A percentile compares a stretch with the other conserved stretches of the same genome.
Conservation (phyloP, 2,888 invertebrate genomes). For the Acleris holmiana region DNA sequence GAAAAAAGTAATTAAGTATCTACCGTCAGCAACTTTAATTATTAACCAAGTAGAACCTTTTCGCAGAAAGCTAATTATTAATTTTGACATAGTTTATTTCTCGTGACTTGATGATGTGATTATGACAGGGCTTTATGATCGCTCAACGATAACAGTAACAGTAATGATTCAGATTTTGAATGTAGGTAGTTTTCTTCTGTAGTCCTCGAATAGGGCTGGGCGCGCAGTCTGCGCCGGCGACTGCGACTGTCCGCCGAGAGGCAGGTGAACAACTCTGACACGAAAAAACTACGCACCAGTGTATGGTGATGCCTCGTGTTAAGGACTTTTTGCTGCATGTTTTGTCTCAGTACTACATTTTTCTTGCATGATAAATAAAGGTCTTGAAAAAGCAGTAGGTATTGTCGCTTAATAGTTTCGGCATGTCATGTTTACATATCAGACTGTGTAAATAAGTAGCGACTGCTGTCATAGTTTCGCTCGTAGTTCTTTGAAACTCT, state of each 20-base stretch:
- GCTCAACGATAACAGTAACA: too few species aligned
- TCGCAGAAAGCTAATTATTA: too few species aligned
- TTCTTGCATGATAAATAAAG: constrained; percentile 9
- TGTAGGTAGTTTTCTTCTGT: background rate
- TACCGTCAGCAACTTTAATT: too few species aligned
- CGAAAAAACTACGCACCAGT: constrained; percentile 16
- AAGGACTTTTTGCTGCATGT: constrained; percentile 2
- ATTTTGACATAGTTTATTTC: too few species aligned
- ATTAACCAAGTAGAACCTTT: too few species aligned
- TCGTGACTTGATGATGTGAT: too few species aligned
- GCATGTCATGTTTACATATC: background rate
- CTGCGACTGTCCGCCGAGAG: constrained; percentile 29
- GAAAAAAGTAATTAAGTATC: too few species aligned
- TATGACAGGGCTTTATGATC: too few species aligned
- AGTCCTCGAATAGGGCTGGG: constrained; percentile 1
- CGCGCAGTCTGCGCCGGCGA: background rate
- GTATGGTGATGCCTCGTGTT: constrained; percentile 8
- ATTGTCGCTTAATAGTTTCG: background rate
- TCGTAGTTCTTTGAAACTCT: too few species aligned
- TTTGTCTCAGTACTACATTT: constrained; percentile 1
- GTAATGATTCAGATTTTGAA: too few species aligned
- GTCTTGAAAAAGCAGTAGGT: constrained; percentile 1
- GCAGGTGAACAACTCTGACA: constrained; percentile 49
- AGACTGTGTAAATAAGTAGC: background rate
- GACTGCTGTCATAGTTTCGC: too few species aligned